A percentile compares a stretch with the other conserved stretches of the same genome.
Conservation (phyloP, 2,113 vertebrate genomes). For the Peromyscus maniculatus region DNA sequence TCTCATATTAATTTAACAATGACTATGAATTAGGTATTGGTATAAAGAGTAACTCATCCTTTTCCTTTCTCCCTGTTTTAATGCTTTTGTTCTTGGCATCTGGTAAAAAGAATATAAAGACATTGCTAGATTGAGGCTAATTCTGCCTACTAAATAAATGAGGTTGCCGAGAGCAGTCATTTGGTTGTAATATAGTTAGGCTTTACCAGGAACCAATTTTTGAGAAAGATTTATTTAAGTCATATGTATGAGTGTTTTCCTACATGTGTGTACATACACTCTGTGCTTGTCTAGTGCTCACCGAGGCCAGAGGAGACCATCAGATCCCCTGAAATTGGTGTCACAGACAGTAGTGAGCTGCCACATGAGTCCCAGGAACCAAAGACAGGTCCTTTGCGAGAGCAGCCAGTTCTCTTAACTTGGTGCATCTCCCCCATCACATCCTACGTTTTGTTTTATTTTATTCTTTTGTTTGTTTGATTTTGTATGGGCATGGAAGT, state of each 20-base stretch:
- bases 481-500: not conserved
- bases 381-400: not conserved
- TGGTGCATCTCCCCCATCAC: not conserved
- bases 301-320: not conserved
- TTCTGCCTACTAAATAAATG: not conserved
- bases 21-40: not conserved
- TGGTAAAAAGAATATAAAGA: not conserved
- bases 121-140: not conserved
- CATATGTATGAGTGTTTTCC: not conserved
- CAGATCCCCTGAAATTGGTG: not conserved
- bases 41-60: not conserved
- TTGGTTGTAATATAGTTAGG: too few species aligned
- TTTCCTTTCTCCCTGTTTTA: not conserved
- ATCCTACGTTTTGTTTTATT: not conserved
- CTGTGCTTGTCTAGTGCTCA: not conserved
- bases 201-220: not conserved
- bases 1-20: not conserved
- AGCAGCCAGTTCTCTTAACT: not conserved
- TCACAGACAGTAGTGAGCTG: not conserved
- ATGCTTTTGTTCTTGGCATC: not conserved
- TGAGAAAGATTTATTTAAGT: not conserved
- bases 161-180: not conserved
- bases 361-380: not conserved
- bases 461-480: not conserved
- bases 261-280: not conserved